Conservation (phyloP, 2,888 invertebrate species). For the Lasioglossum oenotherae region DNA sequence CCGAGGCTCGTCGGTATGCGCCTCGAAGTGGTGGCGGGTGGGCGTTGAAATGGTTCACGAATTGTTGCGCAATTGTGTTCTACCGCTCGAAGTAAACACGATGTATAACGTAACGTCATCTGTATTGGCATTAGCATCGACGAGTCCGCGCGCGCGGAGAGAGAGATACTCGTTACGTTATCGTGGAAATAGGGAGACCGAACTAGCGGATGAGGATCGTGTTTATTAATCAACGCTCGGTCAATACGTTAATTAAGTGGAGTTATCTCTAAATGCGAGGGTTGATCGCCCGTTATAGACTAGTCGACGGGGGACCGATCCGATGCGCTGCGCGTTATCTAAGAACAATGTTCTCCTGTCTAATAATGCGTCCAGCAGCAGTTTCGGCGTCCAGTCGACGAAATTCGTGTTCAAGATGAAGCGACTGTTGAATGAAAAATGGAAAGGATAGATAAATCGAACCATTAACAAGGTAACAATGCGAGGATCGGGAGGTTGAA, state of each 20-base stretch:
- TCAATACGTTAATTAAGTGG: slow-evolving; percentile 48
- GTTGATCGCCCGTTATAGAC: slow-evolving; percentile 48
- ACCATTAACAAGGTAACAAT: background rate
- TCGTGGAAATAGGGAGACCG: slow-evolving; percentile 56
- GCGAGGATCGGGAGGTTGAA: background rate
- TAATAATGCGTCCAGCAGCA: background rate
- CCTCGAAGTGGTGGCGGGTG: slow-evolving; percentile 30
- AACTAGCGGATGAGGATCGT: slow-evolving; percentile 50
- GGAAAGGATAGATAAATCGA: too few species aligned
- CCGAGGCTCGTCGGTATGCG: slow-evolving; percentile 9
- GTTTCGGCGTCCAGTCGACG: too few species aligned
- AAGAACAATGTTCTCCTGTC: background rate
- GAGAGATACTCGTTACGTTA: slow-evolving; percentile 46
- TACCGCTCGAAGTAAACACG: slow-evolving; percentile 50
- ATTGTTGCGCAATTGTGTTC: slow-evolving; percentile 54
- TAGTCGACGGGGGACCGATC: background rate
- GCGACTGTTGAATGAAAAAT: too few species aligned
- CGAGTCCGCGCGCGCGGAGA: background rate
- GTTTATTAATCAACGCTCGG: slow-evolving; percentile 59
- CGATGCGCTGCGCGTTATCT: background rate
- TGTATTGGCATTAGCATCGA: slow-evolving; percentile 42
- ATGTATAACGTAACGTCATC: slow-evolving; percentile 53
- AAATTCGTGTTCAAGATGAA: too few species aligned
- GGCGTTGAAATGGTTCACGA: slow-evolving; percentile 52
- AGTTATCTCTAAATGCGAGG: slow-evolving; percentile 44